Evolutionary conservation across 2,888 invertebrate genomes (phyloP), one percentile per base, ranked within the genome.

Genomic region (Xestobium rufovillosum): DNA sequence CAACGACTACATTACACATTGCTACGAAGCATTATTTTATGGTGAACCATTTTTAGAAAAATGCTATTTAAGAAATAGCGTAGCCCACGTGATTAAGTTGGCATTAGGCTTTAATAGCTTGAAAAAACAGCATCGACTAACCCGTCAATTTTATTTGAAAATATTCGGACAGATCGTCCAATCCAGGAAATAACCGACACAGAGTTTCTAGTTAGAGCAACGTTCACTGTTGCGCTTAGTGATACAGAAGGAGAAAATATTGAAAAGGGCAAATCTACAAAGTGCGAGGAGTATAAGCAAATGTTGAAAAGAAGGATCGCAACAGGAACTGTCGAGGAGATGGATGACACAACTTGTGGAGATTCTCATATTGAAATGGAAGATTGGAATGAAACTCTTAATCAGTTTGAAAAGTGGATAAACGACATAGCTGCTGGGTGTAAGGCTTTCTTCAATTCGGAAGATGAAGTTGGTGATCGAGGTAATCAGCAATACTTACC

Each of bases 401-500:
- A 13, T 31, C 31, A 8, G 3, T 33, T 35, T 32, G 4, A 34
- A 8, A 8, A 6, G 9, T 36, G 36, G 31, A 27, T 12, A 6
- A 34, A n/a, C n/a, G n/a, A 17, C 6, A 36, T 36, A 9, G 14
- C 31, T 9, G 16, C 8, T 4, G 9, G 14, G 14, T 36, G 32
- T 13, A 15, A 14, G 6, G 15, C 6, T 3, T 3, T 36, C 11
- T 4, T 36, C 6, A 34, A 36, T 11, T 10, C 8, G 4, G 33
- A 14, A n/a, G 17, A 36, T 8, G 15, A 36, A 34, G n/a, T 35
- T 12, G 36, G 31, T 8, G 10, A 35, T 16, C 8, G 36, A 36
- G 36, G 36, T 15, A 34, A 36, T 34, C 36, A 36, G 14, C 36
- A 36, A 12, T 34, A 14, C 11, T 13, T 36, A 12, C 36, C 36